phyloP scores from a whole-genome alignment of 2,888 invertebrate species.

The Spicauda simplicius region DNA sequence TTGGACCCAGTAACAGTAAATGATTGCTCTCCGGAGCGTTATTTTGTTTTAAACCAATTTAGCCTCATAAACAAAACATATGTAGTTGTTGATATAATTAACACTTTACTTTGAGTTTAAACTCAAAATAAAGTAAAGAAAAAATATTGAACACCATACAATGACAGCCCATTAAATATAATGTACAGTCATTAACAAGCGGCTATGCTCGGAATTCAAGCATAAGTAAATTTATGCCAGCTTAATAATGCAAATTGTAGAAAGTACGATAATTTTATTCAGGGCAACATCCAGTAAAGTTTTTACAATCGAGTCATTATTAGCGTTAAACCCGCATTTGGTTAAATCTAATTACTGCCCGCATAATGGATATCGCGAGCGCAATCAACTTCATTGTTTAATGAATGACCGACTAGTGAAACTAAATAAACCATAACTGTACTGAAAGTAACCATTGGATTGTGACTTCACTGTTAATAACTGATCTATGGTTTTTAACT shows the following conservation, averaged over 20 bases:
- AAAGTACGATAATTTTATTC: slow-evolving; percentile 52
- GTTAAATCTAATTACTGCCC: slow-evolving; percentile 81
- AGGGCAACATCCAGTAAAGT: slow-evolving; percentile 57
- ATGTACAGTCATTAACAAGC: slow-evolving; percentile 4
- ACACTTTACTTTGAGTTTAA: too few relatives aligned
- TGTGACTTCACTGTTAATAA: too few relatives aligned
- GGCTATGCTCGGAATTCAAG: slow-evolving; percentile 30
- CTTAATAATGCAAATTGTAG: slow-evolving; percentile 42
- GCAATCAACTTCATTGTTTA: slow-evolving; percentile 81
- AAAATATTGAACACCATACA: too few relatives aligned
- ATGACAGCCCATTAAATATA: neutral
- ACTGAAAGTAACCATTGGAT: slow-evolving; percentile 42
- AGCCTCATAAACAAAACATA: too few relatives aligned
- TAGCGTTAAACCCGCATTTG: slow-evolving; percentile 79
- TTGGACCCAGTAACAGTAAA: too few relatives aligned
- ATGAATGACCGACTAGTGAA: slow-evolving; percentile 75
- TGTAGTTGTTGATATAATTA: too few relatives aligned
- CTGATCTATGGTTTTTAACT: too few relatives aligned
- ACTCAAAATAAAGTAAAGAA: too few relatives aligned
- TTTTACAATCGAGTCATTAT: slow-evolving; percentile 58
- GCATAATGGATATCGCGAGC: slow-evolving; percentile 77
- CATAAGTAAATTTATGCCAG: slow-evolving; percentile 30
- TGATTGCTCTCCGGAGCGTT: too few relatives aligned
- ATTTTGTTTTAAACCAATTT: too few relatives aligned
- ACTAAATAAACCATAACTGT: slow-evolving; percentile 68